phyloP scores from a whole-genome alignment of 1,140 invertebrate species.

The Mercenaria mercenaria region DNA sequence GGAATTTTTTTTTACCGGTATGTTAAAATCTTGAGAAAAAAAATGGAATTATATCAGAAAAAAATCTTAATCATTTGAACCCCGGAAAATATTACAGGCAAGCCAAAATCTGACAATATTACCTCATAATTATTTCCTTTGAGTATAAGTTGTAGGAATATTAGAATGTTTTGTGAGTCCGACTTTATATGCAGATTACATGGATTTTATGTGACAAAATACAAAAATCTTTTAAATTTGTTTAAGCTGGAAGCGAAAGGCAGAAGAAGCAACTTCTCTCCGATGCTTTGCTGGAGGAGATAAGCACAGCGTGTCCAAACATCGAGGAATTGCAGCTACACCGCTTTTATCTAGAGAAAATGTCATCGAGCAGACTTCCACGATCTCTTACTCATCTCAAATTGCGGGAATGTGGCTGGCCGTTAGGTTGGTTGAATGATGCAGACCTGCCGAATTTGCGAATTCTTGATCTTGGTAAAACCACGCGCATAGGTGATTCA shows the following conservation, averaged over 20 bases:
- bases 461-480: constrained; percentile 26
- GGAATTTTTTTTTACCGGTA: too few relatives aligned
- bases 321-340: constrained; percentile 42
- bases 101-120: too few relatives aligned
- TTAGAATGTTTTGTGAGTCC: too few relatives aligned
- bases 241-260: constrained; percentile 17
- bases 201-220: too few relatives aligned
- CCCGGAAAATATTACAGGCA: too few relatives aligned
- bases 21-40: too few relatives aligned
- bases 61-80: too few relatives aligned
- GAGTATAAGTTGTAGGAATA: too few relatives aligned
- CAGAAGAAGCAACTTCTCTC: constrained; percentile 43
- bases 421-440: constrained; percentile 47
- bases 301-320: constrained; percentile 48
- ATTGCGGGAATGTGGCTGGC: constrained; percentile 43
- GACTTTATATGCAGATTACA: too few relatives aligned
- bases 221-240: too few relatives aligned
- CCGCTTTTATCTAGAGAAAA: constrained; percentile 10
- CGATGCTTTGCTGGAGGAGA: constrained; percentile 58
- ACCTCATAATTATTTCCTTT: too few relatives aligned
- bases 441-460: constrained; percentile 18
- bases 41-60: too few relatives aligned
- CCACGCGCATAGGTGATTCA: constrained; percentile 3
- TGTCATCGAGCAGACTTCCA: constrained; percentile 38
- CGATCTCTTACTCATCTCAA: background rate